A percentile compares a stretch with the other conserved stretches of the same genome.
phyloP scores from a whole-genome alignment of 2,113 vertebrate species.

The Xyliphius kryptos region DNA sequence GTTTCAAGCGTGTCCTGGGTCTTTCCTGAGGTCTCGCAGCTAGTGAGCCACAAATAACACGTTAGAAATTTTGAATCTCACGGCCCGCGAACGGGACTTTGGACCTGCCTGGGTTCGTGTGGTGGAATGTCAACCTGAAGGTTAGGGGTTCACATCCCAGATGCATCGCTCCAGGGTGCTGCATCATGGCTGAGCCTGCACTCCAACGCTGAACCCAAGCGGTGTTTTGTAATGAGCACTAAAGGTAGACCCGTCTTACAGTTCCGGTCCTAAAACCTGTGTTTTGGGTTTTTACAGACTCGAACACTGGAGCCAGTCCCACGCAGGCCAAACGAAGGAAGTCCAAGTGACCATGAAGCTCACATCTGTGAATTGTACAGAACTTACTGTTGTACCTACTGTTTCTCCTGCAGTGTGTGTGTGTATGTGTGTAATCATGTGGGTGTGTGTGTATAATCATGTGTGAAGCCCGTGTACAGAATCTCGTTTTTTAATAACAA shows the following conservation, averaged over 20 bases:
- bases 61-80: too few relatives aligned
- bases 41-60: too few relatives aligned
- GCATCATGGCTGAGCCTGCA: too few relatives aligned
- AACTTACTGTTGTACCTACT: conserved; percentile 72
- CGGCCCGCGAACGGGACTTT: too few relatives aligned
- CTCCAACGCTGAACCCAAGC: too few relatives aligned
- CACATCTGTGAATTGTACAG: conserved; percentile 83
- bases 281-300: conserved; percentile 48
- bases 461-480: conserved; percentile 80
- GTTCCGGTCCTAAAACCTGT: background rate
- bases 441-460: conserved; percentile 11
- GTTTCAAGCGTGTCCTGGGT: too few relatives aligned
- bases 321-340: conserved; percentile 97
- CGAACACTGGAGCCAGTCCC: conserved; percentile 85
- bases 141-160: too few relatives aligned
- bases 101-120: too few relatives aligned
- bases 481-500: conserved; percentile 75
- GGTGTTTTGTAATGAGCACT: too few relatives aligned
- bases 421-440: conserved; percentile 44
- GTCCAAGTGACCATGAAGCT: conserved; percentile 83
- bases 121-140: too few relatives aligned
- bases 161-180: too few relatives aligned
- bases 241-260: background rate
- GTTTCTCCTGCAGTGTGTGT: conserved; percentile 56
- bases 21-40: too few relatives aligned